phyloP scores from a whole-genome alignment of 2,888 invertebrate species.

The Euphydryas editha region DNA sequence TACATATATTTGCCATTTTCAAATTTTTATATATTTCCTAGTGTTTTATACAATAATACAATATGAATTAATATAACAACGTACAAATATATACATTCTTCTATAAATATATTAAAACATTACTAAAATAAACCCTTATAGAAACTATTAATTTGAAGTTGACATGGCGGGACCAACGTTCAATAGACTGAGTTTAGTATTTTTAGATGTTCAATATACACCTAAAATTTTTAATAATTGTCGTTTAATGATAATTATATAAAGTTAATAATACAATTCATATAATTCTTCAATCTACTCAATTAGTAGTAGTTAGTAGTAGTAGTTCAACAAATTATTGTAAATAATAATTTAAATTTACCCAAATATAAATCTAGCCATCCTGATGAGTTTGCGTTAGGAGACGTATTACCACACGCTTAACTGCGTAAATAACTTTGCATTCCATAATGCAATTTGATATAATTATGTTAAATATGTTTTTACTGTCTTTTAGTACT shows the following conservation, averaged over 20 bases:
- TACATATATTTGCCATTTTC: too few relatives aligned
- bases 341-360: too few relatives aligned
- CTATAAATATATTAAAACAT: too few relatives aligned
- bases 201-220: not conserved
- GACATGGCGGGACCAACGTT: not conserved
- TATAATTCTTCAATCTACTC: not conserved
- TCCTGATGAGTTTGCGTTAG: not conserved
- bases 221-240: not conserved
- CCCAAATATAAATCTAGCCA: too few relatives aligned
- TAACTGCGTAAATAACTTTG: not conserved
- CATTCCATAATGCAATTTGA: not conserved
- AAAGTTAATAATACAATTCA: not conserved
- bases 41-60: too few relatives aligned
- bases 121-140: too few relatives aligned
- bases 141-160: not conserved
- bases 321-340: too few relatives aligned
- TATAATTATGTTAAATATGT: not conserved
- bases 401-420: not conserved
- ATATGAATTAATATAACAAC: too few relatives aligned
- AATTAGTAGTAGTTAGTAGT: too few relatives aligned
- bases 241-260: not conserved
- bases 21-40: too few relatives aligned
- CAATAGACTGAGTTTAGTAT: not conserved
- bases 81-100: too few relatives aligned
- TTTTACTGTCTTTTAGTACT: not conserved